Percentiles rank a stretch among this genome's conserved stretches.
phyloP scores from a whole-genome alignment of 2,113 vertebrate genomes.

The Tetrax tetrax region DNA sequence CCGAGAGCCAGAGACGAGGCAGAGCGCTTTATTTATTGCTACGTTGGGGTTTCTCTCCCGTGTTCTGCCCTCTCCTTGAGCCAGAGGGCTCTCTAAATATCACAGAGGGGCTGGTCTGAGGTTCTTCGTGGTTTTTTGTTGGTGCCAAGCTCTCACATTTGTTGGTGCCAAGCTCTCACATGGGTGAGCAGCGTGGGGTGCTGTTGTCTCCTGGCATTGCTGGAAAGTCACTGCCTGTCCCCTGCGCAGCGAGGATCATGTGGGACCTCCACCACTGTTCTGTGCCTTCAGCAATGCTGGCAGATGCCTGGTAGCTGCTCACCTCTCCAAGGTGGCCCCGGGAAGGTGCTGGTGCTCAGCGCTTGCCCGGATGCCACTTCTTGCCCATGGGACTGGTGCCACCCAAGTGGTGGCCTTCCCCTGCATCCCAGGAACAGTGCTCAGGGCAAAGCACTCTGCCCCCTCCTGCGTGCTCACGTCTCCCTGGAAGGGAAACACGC shows the following conservation, averaged over 20 bases:
- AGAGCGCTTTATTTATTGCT: no score
- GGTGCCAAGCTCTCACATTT: accelerated
- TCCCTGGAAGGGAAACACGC: accelerated
- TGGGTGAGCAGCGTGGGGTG: accelerated
- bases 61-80: background rate
- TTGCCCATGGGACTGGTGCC: background rate
- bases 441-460: background rate
- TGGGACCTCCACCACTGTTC: background rate
- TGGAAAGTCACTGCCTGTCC: background rate
- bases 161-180: accelerated
- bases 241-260: accelerated
- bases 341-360: background rate
- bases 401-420: background rate
- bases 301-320: background rate
- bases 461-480: accelerated
- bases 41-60: background rate
- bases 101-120: background rate
- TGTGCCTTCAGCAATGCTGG: background rate
- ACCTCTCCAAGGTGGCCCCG: accelerated
- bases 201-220: background rate
- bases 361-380: background rate
- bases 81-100: background rate
- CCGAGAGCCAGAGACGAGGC: background rate
- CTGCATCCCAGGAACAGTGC: accelerated
- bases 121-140: accelerated